Percentiles rank a stretch among this genome's conserved stretches.
These are phyloP conservation scores for western clawed frog (Xenopus tropicalis) DNA, from an alignment of 2,113 vertebrate genomes.

Conservation along the genomic window UCB_Xtro_10.0 CM004452.2:38157501-38158000, in stretches of 20 bases:
- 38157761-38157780: not conserved
- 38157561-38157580: conserved; percentile 92
- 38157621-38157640: conserved; percentile 89
- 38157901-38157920: too few species aligned
- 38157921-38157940: too few species aligned
- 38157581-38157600: conserved; percentile 92
- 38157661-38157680: conserved; percentile 91
- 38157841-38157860: too few species aligned
- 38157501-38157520: not conserved
- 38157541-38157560: conserved; percentile 94
- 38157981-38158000: too few species aligned
- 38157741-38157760: not conserved
- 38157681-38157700: conserved; percentile 82
- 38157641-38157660: conserved; percentile 89
- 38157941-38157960: too few species aligned
- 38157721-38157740: not conserved
- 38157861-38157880: too few species aligned
- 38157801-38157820: too few species aligned
- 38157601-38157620: conserved; percentile 95
- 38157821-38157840: too few species aligned
- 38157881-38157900: too few species aligned
- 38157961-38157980: too few species aligned
- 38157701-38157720: conserved; percentile 51
- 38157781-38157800: too few species aligned
- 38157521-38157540: conserved; percentile 79